Evolutionary conservation across 2,797 vertebrate species (phyloP).

Genomic region (Pempheris klunzingeri): DNA sequence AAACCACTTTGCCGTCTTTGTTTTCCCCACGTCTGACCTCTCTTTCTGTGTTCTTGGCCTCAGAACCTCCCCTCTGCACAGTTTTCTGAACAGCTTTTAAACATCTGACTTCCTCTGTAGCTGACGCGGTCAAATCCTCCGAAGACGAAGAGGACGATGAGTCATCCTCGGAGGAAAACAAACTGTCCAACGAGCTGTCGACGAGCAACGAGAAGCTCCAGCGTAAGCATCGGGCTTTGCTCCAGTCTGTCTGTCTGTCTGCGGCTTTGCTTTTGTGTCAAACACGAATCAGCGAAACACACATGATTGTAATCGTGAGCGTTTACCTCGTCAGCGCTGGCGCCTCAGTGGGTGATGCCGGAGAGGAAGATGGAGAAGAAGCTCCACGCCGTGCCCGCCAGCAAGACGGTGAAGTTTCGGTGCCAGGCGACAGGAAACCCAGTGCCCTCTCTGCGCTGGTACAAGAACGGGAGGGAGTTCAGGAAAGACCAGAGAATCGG

Average conservation of each 20-base stretch:
- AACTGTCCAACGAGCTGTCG: constrained; percentile 76
- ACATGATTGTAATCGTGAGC: background rate
- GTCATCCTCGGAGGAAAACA: constrained; percentile 94
- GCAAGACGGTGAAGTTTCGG: constrained; percentile 91
- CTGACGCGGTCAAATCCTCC: constrained; percentile 88
- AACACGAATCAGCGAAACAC: background rate
- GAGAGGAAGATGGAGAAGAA: constrained; percentile 96
- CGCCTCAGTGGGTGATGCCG: constrained; percentile 90
- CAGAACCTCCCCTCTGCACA: too few species aligned
- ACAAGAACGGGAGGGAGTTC: constrained; percentile 92
- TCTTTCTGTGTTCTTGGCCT: too few species aligned
- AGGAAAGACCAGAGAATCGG: constrained; percentile 92
- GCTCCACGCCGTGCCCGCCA: constrained; percentile 89
- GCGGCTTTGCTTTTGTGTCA: background rate
- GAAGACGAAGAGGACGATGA: constrained; percentile 93
- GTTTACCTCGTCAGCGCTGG: constrained; percentile 73
- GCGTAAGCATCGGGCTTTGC: constrained; percentile 51
- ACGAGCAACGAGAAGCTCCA: constrained; percentile 77
- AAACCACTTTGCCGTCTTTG: too few species aligned
- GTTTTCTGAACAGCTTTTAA: background rate
- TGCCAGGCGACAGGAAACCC: constrained; percentile 92
- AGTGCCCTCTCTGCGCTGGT: constrained; percentile 89
- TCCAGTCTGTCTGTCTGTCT: background rate
- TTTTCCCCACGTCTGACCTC: too few species aligned
- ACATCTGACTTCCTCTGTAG: constrained; percentile 67